Percentiles rank a stretch among this genome's conserved stretches.
These are phyloP conservation scores for Pectinophora gossypiella DNA, from an alignment of 1,140 invertebrate species.

Conservation along the genomic window DNA sequence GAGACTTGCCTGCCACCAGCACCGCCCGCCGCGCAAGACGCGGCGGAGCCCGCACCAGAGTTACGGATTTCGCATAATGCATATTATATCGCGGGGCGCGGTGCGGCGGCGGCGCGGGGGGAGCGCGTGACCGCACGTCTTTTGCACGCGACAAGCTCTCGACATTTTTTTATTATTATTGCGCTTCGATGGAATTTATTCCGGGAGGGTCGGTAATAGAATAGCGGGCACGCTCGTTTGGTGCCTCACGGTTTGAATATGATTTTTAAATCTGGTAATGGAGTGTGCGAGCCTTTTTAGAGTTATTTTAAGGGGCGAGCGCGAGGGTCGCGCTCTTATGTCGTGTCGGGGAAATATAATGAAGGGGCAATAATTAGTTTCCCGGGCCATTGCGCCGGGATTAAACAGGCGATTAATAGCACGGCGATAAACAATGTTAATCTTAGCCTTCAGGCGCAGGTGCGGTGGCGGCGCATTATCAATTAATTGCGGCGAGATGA, in stretches of 20 bases:
- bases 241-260: conserved; percentile 58
- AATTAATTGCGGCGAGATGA: conserved; percentile 40
- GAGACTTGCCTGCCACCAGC: not conserved
- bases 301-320: conserved; percentile 39
- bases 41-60: conserved; percentile 55
- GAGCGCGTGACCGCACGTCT: conserved; percentile 66
- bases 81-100: conserved; percentile 60
- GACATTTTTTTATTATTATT: conserved; percentile 76
- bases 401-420: conserved; percentile 59
- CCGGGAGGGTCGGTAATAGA: conserved; percentile 52
- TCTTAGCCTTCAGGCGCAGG: conserved; percentile 56
- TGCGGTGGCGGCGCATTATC: conserved; percentile 39
- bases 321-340: conserved; percentile 12
- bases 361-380: conserved; percentile 40
- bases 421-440: conserved; percentile 51
- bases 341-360: not conserved
- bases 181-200: conserved; percentile 70
- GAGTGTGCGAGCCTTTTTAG: conserved; percentile 48
- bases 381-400: conserved; percentile 37
- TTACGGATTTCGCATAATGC: conserved; percentile 74
- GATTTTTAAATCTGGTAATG: conserved; percentile 70
- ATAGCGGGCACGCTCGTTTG: conserved; percentile 54
- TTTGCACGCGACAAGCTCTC: conserved; percentile 70
- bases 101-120: conserved; percentile 12
- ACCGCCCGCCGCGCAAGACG: conserved; percentile 48